Evolutionary conservation across 2,113 vertebrate genomes (phyloP).

Genomic region (Paramormyrops kingsleyae): DNA sequence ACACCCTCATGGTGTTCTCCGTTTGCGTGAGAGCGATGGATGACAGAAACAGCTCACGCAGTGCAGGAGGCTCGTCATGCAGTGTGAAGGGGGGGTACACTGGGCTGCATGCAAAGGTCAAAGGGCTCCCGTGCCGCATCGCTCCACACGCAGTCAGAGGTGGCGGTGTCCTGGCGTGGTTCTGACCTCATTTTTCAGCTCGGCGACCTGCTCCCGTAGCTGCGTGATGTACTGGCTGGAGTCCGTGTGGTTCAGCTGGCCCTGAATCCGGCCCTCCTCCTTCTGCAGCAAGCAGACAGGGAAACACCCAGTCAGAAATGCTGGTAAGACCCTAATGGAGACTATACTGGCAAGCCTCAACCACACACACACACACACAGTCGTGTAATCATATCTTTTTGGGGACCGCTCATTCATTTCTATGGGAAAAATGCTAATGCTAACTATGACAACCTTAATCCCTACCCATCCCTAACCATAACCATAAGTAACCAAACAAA

Average conservation of each 20-base stretch:
- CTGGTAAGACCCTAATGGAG: too few relatives aligned
- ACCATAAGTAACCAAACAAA: too few relatives aligned
- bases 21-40: background rate
- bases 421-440: too few relatives aligned
- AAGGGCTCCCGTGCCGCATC: background rate
- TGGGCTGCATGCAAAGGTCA: background rate
- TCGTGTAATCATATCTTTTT: too few relatives aligned
- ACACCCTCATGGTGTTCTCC: background rate
- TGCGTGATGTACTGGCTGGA: slow-evolving; percentile 84
- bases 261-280: slow-evolving; percentile 85
- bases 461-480: too few relatives aligned
- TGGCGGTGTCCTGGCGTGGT: background rate
- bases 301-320: background rate
- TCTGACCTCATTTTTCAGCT: slow-evolving; percentile 82
- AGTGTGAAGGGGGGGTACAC: background rate
- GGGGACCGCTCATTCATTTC: too few relatives aligned
- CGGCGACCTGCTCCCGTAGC: slow-evolving; percentile 83
- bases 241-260: slow-evolving; percentile 87
- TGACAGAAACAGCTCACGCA: background rate
- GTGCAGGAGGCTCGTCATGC: background rate
- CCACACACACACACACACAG: too few relatives aligned
- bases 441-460: too few relatives aligned
- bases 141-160: background rate
- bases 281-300: slow-evolving; percentile 54
- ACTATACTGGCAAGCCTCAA: too few relatives aligned